phyloP scores from a whole-genome alignment of 2,888 invertebrate genomes.

The Ptilodon capucinus region DNA sequence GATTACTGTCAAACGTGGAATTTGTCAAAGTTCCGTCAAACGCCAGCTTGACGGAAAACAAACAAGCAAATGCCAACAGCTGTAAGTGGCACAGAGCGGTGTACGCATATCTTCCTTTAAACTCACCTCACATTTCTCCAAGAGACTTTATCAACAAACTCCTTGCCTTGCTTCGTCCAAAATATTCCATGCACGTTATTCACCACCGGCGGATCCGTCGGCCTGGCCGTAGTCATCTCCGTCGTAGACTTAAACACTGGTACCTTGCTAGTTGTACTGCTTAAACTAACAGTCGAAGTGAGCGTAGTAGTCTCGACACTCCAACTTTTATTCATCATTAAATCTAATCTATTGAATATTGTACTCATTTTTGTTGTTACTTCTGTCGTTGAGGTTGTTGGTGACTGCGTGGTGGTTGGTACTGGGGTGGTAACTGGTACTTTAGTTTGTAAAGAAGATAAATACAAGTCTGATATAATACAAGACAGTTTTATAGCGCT shows the following conservation, averaged over 20 bases:
- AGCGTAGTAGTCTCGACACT: slow-evolving; percentile 75
- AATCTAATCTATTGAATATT: slow-evolving; percentile 75
- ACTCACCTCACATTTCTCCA: slow-evolving; percentile 75
- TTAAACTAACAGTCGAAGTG: slow-evolving; percentile 72
- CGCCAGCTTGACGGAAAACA: too few species aligned
- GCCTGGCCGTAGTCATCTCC: slow-evolving; percentile 44
- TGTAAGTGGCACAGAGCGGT: too few species aligned
- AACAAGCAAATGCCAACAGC: too few species aligned
- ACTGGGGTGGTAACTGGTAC: slow-evolving; percentile 47
- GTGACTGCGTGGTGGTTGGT: slow-evolving; percentile 51
- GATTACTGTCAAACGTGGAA: too few species aligned
- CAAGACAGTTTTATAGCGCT: slow-evolving; percentile 88
- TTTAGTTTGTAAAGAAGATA: slow-evolving; percentile 55
- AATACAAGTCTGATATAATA: slow-evolving; percentile 73
- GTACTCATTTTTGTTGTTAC: slow-evolving; percentile 71
- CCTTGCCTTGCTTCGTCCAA: slow-evolving; percentile 78
- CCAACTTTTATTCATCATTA: slow-evolving; percentile 80
- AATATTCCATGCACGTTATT: slow-evolving; percentile 74
- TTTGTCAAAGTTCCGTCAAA: too few species aligned
- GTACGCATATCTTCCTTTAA: too few species aligned
- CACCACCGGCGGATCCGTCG: slow-evolving; percentile 53
- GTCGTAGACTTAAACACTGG: slow-evolving; percentile 54
- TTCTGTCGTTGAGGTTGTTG: slow-evolving; percentile 65
- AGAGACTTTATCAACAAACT: slow-evolving; percentile 64
- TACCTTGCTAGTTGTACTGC: slow-evolving; percentile 61